These are phyloP conservation scores for Chloebia gouldiae DNA, from an alignment of 2,113 vertebrate genomes.

Conservation along the genomic window DNA sequence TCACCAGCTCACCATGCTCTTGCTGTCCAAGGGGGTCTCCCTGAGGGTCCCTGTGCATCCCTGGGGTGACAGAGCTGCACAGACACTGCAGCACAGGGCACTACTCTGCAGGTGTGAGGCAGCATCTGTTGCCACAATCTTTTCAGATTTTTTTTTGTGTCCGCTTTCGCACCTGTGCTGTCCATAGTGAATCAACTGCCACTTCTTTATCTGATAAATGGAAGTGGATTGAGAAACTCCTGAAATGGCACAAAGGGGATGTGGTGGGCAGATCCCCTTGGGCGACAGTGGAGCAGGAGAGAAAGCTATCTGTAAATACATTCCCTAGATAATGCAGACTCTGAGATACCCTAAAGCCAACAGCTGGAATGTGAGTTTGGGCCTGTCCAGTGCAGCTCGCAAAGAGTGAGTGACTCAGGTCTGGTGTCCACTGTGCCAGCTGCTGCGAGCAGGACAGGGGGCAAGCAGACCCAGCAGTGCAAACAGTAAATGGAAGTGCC, in stretches of 20 bases:
- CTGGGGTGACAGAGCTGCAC: not conserved
- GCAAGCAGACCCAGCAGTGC: not conserved
- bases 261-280: not conserved
- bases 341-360: not conserved
- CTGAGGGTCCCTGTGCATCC: not conserved
- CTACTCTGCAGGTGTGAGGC: not conserved
- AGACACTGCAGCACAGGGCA: not conserved
- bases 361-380: not conserved
- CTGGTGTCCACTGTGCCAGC: not conserved
- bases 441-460: rapidly evolving
- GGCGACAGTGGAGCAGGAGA: not conserved
- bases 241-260: not conserved
- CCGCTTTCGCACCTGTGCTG: not conserved
- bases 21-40: not conserved
- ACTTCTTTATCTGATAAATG: not conserved
- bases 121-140: not conserved
- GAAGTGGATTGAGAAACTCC: not conserved
- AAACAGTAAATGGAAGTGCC: not conserved
- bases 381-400: rapidly evolving
- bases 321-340: too few species aligned
- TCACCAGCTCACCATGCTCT: not conserved
- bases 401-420: not conserved
- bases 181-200: not conserved
- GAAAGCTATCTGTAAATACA: not conserved
- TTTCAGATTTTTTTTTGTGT: not conserved